Evolutionary conservation across 30 jellyfish, hydroid and myxozoan genomes (phyloP).

Genomic region (Morbakka virulenta): DNA sequence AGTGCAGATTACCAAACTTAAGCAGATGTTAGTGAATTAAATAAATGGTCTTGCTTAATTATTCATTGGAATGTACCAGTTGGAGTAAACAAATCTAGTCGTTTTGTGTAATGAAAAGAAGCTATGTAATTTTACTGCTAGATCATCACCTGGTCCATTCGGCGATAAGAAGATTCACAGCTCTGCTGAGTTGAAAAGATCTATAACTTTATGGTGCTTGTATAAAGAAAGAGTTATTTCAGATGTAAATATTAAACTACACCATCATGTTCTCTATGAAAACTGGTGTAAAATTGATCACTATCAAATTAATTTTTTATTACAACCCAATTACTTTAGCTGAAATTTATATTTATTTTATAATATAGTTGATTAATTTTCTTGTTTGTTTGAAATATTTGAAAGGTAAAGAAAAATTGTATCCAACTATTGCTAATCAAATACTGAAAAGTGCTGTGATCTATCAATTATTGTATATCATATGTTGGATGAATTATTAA

Average conservation of each 20-base stretch:
- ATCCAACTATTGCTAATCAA: too few species aligned
- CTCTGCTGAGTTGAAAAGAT: too few species aligned
- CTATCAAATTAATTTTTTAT: neutral
- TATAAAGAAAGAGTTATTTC: neutral
- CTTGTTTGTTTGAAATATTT: too few species aligned
- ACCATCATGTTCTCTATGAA: too few species aligned
- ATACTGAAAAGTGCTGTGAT: neutral
- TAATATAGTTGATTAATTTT: too few species aligned
- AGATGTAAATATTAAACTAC: too few species aligned
- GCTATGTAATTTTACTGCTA: slow-evolving; percentile 34
- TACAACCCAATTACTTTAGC: neutral
- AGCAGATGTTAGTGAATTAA: neutral
- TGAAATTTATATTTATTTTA: neutral
- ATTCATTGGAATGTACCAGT: slow-evolving; percentile 38
- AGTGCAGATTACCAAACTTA: too few species aligned
- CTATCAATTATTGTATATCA: neutral
- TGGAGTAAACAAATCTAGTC: slow-evolving; percentile 5
- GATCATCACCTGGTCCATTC: slow-evolving; percentile 33
- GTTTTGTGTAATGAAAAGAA: slow-evolving; percentile 52
- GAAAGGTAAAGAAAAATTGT: neutral
- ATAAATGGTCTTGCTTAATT: neutral
- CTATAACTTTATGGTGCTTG: too few species aligned
- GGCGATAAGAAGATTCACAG: slow-evolving; percentile 31
- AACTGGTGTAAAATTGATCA: neutral
- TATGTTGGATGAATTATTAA: too few species aligned